phyloP scores from a whole-genome alignment of 2,797 vertebrate species.

The Pseudochaenichthys georgianus region DNA sequence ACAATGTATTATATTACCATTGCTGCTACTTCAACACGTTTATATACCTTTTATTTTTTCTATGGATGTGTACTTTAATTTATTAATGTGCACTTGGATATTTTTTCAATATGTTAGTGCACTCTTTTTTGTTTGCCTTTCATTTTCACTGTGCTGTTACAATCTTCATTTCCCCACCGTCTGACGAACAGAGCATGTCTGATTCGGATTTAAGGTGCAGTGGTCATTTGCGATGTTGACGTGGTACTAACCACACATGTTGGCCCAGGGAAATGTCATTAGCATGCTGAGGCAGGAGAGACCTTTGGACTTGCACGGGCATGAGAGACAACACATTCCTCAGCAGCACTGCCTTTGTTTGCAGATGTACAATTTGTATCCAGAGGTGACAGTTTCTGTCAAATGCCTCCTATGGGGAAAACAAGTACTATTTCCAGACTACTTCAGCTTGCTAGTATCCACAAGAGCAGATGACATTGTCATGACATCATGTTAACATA shows the following conservation, averaged over 20 bases:
- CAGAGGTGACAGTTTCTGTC: slow-evolving; percentile 68
- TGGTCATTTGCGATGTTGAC: slow-evolving; percentile 39
- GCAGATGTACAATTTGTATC: slow-evolving; percentile 45
- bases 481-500: slow-evolving; percentile 75
- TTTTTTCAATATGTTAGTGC: too few relatives aligned
- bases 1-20: too few relatives aligned
- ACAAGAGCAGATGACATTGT: slow-evolving; percentile 45
- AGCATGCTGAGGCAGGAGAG: slow-evolving; percentile 68
- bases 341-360: slow-evolving; percentile 54
- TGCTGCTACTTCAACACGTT: too few relatives aligned
- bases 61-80: too few relatives aligned
- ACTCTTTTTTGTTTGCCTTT: too few relatives aligned
- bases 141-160: too few relatives aligned
- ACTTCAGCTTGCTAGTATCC: slow-evolving; percentile 38
- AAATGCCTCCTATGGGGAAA: slow-evolving; percentile 31
- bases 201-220: neutral
- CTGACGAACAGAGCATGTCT: too few relatives aligned
- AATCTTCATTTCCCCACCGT: too few relatives aligned
- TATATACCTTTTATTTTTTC: too few relatives aligned
- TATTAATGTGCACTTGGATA: too few relatives aligned
- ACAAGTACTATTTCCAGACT: slow-evolving; percentile 32
- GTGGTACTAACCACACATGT: slow-evolving; percentile 14
- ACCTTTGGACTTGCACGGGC: slow-evolving; percentile 71
- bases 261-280: slow-evolving; percentile 39
- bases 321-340: slow-evolving; percentile 69